Evolutionary conservation across 2,797 vertebrate species (phyloP), one percentile per base, ranked within the genome.

Genomic region (Chiloscyllium punctatum): DNA sequence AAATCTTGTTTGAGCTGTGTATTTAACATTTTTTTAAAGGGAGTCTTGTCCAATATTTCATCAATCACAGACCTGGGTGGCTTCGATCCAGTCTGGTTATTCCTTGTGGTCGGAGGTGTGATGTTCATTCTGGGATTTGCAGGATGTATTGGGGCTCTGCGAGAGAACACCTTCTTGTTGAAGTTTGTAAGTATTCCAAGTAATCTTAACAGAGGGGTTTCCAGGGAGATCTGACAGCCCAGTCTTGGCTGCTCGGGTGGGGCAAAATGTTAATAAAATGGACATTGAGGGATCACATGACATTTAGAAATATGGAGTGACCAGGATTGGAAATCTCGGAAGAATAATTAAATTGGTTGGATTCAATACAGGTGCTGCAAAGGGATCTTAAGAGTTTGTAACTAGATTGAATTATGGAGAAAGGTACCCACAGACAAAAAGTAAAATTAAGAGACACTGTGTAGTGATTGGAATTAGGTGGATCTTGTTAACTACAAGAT

Each of bases 71-170:
- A 99, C 96, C 97, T 99, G 87, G 99, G 99, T 7, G 99, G 99
- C 88, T 99, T 99, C 94, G 99, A 99, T 97, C 99, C 99, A 0
- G 99, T 99, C 62, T 99, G 99, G 99, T 98, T 99, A 88, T 99
- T 99, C 97, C 97, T 99, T 0, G 99, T 99, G 96, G 99, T 99
- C 4, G 99, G 99, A 88, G 98, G 98, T 84, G 99, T 99, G 96
- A 99, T 99, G 99, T 99, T 99, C 97, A 98, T 99, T 97, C 97
- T 99, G 72, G 99, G 99, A 92, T 99, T 99, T 57, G 99, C 99
- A 2, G 99, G 99, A 96, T 99, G 99, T 97, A 99, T 99, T 5
- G 99, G 99, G 96, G 99, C 99, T 0, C 98, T 99, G 77, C 97
- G 99, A 95, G 99, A 99, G 97, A 99, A 99, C 97, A 99, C 99